Evolutionary conservation across 2,888 invertebrate species (phyloP).

Genomic region (Drosophila atroscutellata): DNA sequence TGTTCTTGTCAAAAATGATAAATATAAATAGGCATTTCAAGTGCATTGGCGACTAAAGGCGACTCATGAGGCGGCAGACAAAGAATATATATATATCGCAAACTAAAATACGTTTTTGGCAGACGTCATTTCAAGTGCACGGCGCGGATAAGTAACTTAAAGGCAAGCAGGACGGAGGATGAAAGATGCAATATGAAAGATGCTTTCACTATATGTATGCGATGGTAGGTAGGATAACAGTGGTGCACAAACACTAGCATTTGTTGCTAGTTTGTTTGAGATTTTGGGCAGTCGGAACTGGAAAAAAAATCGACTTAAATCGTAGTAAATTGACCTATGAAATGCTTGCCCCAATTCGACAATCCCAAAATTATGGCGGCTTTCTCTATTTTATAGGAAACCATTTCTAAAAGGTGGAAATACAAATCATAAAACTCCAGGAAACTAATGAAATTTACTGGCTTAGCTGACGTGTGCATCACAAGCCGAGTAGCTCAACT

Average conservation of each 20-base stretch:
- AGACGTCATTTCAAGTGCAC: slow-evolving; percentile 32
- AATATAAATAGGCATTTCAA: background rate
- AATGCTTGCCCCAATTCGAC: background rate
- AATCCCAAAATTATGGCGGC: background rate
- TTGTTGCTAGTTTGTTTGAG: background rate
- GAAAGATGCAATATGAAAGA: background rate
- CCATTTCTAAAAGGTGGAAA: background rate
- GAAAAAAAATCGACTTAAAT: background rate
- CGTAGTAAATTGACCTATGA: background rate
- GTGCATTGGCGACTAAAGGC: background rate
- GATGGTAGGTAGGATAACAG: slow-evolving; percentile 12
- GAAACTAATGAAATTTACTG: background rate
- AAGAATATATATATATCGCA: slow-evolving; percentile 3
- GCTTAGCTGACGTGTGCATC: no score
- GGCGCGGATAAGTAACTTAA: slow-evolving; percentile 41
- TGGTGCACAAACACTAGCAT: slow-evolving; percentile 18
- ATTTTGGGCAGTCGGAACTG: background rate
- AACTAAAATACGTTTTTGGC: slow-evolving; percentile 23
- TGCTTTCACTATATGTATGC: slow-evolving; percentile 9
- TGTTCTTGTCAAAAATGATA: background rate
- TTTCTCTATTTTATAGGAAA: background rate
- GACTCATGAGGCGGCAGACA: slow-evolving; percentile 1
- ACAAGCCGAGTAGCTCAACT: background rate
- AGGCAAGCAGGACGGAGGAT: slow-evolving; percentile 17
- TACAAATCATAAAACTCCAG: background rate